phyloP scores from a whole-genome alignment of 2,888 invertebrate species.

The Synanthedon myopaeformis region DNA sequence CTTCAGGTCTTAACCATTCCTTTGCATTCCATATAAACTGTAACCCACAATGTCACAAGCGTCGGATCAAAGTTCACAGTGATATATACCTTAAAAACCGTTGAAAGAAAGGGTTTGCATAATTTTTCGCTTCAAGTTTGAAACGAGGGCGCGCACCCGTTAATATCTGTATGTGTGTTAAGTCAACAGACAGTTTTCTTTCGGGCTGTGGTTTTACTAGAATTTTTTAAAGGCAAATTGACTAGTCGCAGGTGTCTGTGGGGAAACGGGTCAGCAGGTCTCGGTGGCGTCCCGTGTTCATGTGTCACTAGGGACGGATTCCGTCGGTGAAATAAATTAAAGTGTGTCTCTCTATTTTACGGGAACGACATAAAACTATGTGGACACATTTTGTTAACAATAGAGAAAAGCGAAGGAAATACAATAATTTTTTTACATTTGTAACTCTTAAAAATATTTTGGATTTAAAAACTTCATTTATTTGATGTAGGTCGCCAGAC shows the following conservation, averaged over 20 bases:
- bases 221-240: slow-evolving; percentile 64
- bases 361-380: not conserved
- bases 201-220: slow-evolving; percentile 42
- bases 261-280: slow-evolving; percentile 65
- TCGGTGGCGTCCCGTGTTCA: slow-evolving; percentile 59
- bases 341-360: not conserved
- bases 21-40: slow-evolving; percentile 35
- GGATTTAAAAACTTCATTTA: no score
- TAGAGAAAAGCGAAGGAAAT: no score
- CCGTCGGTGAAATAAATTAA: not conserved
- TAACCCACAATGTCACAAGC: slow-evolving; percentile 22
- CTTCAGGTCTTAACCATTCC: slow-evolving; percentile 43
- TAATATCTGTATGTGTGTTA: slow-evolving; percentile 56
- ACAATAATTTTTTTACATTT: no score
- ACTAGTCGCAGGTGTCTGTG: slow-evolving; percentile 57
- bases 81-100: slow-evolving; percentile 43
- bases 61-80: slow-evolving; percentile 17
- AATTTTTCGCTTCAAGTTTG: slow-evolving; percentile 31
- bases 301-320: slow-evolving; percentile 51
- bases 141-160: slow-evolving; percentile 53
- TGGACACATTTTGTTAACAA: not conserved
- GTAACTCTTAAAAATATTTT: no score
- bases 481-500: no score
- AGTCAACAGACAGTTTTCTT: slow-evolving; percentile 63
- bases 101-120: slow-evolving; percentile 33